These are phyloP conservation scores for Nannoperca obscura DNA, from an alignment of 2,797 vertebrate genomes.

Conservation along the genomic window DNA sequence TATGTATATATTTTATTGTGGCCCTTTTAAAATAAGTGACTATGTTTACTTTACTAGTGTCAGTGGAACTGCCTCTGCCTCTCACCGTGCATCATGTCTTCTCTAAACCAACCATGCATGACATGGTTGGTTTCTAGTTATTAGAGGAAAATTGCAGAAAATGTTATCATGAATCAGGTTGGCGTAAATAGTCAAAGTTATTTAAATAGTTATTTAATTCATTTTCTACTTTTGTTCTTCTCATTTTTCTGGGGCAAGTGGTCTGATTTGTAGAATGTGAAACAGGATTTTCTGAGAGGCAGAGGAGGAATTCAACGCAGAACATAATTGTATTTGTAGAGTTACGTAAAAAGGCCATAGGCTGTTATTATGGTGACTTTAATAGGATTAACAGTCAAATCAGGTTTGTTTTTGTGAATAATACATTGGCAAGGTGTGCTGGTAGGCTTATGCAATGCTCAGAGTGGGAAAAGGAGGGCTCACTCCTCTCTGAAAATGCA, in stretches of 20 bases:
- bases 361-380: constrained; percentile 58
- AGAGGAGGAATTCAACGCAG: constrained; percentile 56
- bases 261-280: constrained; percentile 34
- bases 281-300: constrained; percentile 58
- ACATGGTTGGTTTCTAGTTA: too few species aligned
- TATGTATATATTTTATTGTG: not conserved
- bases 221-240: not conserved
- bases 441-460: constrained; percentile 31
- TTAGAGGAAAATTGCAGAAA: not conserved
- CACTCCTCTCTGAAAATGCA: constrained; percentile 4
- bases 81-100: not conserved
- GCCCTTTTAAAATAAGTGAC: not conserved
- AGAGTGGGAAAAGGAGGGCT: constrained; percentile 9
- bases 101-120: not conserved
- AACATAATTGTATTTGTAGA: constrained; percentile 67
- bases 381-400: constrained; percentile 73
- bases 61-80: not conserved
- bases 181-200: not conserved
- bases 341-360: constrained; percentile 67
- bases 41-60: not conserved
- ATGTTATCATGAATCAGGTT: not conserved
- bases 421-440: constrained; percentile 39
- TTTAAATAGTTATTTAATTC: too few species aligned
- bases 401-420: constrained; percentile 51
- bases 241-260: constrained; percentile 46